Conservation (phyloP, 2,797 vertebrate genomes). For the Alouatta caraya region DNA sequence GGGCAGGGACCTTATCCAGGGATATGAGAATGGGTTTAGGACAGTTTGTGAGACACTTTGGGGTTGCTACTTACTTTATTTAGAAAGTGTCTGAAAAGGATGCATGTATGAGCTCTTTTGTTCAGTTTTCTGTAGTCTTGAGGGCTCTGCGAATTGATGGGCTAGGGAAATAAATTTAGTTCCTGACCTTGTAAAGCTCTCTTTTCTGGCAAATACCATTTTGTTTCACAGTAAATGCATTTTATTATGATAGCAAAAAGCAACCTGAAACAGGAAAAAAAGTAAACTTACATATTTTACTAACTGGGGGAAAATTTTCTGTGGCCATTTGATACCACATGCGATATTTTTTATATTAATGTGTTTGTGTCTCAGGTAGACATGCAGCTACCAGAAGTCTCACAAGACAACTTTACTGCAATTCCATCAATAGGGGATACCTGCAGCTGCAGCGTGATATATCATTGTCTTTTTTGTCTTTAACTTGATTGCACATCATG, state of each 20-base stretch:
- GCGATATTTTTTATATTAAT: background rate
- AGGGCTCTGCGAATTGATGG: background rate
- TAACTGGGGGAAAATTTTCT: background rate
- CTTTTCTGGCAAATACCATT: background rate
- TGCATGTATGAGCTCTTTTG: background rate
- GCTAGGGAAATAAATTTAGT: background rate
- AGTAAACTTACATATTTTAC: background rate
- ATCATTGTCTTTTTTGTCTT: background rate
- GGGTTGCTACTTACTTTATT: background rate
- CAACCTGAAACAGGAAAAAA: background rate
- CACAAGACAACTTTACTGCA: too few species aligned
- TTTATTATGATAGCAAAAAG: background rate
- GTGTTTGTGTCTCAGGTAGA: background rate
- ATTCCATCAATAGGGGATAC: too few species aligned
- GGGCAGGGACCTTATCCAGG: background rate
- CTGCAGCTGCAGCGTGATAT: background rate
- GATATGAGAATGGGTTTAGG: background rate
- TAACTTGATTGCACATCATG: background rate
- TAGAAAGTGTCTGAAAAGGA: background rate
- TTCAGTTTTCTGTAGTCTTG: background rate
- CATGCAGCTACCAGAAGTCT: too few species aligned
- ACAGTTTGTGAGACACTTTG: background rate
- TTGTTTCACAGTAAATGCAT: background rate
- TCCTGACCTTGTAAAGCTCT: background rate
- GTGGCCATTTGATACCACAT: background rate